Evolutionary conservation across 2,888 invertebrate species (phyloP).

Genomic region (Drosophila kokeensis): DNA sequence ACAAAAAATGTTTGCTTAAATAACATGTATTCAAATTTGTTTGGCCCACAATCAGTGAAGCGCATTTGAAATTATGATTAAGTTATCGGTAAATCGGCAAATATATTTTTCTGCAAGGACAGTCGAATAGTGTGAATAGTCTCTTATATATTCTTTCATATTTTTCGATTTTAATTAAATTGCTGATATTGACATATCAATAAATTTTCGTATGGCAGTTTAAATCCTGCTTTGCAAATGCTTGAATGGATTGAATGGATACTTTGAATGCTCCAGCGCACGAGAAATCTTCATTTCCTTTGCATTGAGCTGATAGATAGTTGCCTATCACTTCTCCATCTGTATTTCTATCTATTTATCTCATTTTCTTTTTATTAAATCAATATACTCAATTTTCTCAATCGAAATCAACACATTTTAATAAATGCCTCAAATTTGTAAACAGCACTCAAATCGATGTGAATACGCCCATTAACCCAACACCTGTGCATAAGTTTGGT

Average conservation of each 20-base stretch:
- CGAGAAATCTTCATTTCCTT: neutral
- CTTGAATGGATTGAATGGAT: neutral
- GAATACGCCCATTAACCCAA: conserved; percentile 16
- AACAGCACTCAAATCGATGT: conserved; percentile 30
- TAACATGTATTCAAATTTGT: neutral
- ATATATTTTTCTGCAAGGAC: conserved; percentile 1
- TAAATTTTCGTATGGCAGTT: neutral
- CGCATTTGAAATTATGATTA: conserved; percentile 32
- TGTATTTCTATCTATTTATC: neutral
- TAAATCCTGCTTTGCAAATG: neutral
- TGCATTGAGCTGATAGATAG: neutral
- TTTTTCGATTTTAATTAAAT: neutral
- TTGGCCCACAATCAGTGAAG: neutral
- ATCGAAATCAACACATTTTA: conserved; percentile 31
- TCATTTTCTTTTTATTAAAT: neutral
- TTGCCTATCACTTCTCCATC: neutral
- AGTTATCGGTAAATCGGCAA: conserved; percentile 1
- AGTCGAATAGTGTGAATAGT: neutral
- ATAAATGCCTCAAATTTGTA: conserved; percentile 34
- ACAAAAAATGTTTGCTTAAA: neutral
- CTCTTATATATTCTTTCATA: neutral
- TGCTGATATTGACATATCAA: neutral
- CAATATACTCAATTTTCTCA: accelerated
- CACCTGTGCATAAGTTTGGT: conserved; percentile 23
- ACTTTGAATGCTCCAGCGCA: too few species aligned